These are phyloP conservation scores for Psittacula derbiana DNA, from an alignment of 2,797 vertebrate species.

Conservation along the genomic window DNA sequence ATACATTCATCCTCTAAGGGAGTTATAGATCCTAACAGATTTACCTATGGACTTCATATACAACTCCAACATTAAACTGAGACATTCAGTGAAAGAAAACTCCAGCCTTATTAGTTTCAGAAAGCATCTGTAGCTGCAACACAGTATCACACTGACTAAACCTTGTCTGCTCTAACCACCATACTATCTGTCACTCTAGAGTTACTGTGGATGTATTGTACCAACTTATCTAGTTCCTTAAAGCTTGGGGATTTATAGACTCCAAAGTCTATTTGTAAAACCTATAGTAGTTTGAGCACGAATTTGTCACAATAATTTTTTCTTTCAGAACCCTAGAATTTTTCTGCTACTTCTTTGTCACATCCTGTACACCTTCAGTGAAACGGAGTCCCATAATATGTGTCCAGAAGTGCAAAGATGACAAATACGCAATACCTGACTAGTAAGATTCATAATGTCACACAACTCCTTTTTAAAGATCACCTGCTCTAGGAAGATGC, in stretches of 20 bases:
- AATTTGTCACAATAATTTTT: constrained; percentile 49
- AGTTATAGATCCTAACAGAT: neutral
- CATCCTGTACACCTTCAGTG: neutral
- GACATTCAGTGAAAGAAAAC: neutral
- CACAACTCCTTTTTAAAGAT: neutral
- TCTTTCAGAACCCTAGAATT: neutral
- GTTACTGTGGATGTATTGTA: neutral
- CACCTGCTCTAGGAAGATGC: neutral
- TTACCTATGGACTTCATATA: neutral
- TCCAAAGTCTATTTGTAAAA: constrained; percentile 50
- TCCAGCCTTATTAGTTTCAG: neutral
- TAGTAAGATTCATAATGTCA: neutral
- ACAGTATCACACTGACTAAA: neutral
- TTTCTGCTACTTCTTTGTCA: neutral
- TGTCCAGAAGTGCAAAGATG: neutral
- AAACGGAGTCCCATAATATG: neutral
- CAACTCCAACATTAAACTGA: neutral
- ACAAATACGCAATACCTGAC: neutral
- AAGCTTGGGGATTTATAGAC: constrained; percentile 46
- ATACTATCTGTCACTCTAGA: neutral
- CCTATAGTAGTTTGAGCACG: neutral
- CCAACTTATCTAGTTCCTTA: constrained; percentile 1
- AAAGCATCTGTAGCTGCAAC: neutral
- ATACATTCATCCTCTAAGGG: neutral
- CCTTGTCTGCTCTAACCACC: neutral